Base-by-base conservation (phyloP, 2,888 invertebrate genomes). In the Eretmocerus hayati region DNA sequence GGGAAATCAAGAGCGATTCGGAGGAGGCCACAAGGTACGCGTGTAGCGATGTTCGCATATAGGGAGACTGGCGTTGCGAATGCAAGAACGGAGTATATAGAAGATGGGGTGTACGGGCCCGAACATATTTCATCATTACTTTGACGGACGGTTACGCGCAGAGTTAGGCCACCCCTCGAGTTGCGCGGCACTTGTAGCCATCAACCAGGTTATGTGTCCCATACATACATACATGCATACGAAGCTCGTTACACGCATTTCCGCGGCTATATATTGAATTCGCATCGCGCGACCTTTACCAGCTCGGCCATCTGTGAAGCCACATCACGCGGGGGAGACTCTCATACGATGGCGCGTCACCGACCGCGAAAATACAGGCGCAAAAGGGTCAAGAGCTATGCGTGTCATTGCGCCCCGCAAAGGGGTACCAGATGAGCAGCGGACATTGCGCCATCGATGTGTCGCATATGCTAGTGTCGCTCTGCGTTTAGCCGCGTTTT, bases 41-140 rank as follows among this genome's bases (percentile, higher is more conserved):
- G n/a, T n/a, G n/a, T n/a, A n/a, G n/a, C n/a, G n/a, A n/a, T n/a
- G n/a, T n/a, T n/a, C n/a, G n/a, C n/a, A n/a, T n/a, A n/a, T n/a
- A n/a, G n/a, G n/a, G n/a, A n/a, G n/a, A n/a, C n/a, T n/a, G n/a
- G n/a, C n/a, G n/a, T n/a, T n/a, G n/a, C n/a, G n/a, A n/a, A n/a
- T n/a, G n/a, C n/a, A n/a, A n/a, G n/a, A n/a, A n/a, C n/a, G n/a
- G n/a, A n/a, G n/a, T n/a, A n/a, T n/a, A n/a, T n/a, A n/a, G n/a
- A n/a, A n/a, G n/a, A n/a, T n/a, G n/a, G n/a, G n/a, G n/a, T n/a
- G n/a, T n/a, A n/a, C n/a, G n/a, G n/a, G 56, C 56, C 54, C 54
- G 48, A 63, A 64, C 62, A 70, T 70, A 70, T 70, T 71, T 71
- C 70, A 70, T 70, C 69, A 69, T 71, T 70, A 71, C 59, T 62